These are phyloP conservation scores for Geotrupes spiniger DNA, from an alignment of 2,888 invertebrate genomes.

Conservation along the genomic window DNA sequence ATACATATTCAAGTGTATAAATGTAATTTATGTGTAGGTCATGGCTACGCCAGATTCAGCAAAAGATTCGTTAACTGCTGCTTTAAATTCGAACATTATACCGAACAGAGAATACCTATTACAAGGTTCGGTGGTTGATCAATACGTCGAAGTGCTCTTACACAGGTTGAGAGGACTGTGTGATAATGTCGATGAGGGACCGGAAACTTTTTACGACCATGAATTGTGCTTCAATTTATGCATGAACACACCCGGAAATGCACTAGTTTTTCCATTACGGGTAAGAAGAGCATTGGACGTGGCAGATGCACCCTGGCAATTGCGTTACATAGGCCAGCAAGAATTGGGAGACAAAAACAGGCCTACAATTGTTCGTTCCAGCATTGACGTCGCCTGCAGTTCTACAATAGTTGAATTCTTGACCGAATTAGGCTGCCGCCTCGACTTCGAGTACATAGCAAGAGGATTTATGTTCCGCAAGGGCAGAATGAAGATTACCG, in stretches of 20 bases:
- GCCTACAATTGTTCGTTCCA: constrained; percentile 87
- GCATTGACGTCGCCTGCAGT: constrained; percentile 90
- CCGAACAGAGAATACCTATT: constrained; percentile 92
- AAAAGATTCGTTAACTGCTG: constrained; percentile 74
- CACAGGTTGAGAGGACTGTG: constrained; percentile 88
- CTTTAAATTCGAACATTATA: constrained; percentile 79
- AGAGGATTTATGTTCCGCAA: constrained; percentile 94
- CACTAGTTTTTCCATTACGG: constrained; percentile 62
- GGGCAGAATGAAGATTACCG: constrained; percentile 95
- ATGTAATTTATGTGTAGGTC: too few species aligned
- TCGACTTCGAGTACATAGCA: constrained; percentile 92
- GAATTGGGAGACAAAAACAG: constrained; percentile 85
- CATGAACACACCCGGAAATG: constrained; percentile 58
- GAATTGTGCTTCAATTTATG: constrained; percentile 86
- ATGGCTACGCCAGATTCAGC: constrained; percentile 45
- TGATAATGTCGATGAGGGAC: constrained; percentile 87
- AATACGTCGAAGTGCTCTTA: constrained; percentile 84
- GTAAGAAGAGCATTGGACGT: constrained; percentile 83
- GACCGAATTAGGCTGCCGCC: constrained; percentile 83
- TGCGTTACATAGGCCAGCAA: constrained; percentile 89
- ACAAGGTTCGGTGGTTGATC: constrained; percentile 91
- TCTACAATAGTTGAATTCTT: constrained; percentile 88
- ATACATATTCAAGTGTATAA: too few species aligned
- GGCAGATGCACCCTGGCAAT: constrained; percentile 82
- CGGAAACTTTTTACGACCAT: constrained; percentile 90